These are phyloP conservation scores for Syngnathus floridae DNA, from an alignment of 2,113 vertebrate genomes.

Conservation along the genomic window DNA sequence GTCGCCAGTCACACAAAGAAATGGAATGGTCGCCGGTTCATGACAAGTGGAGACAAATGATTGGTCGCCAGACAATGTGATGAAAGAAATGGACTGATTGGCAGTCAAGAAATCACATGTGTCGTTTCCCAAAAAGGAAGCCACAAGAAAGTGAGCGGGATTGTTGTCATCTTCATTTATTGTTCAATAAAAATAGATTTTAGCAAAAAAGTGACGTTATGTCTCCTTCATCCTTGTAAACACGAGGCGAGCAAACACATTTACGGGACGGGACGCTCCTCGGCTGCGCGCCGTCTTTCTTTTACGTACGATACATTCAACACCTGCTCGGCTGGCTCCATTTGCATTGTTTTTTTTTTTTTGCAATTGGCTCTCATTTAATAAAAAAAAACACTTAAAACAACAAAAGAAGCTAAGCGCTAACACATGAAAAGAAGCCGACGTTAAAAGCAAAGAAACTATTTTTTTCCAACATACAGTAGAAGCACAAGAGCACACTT, in stretches of 20 bases:
- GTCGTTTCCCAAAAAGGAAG: neutral
- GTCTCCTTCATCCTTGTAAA: constrained; percentile 72
- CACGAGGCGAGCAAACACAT: constrained; percentile 20
- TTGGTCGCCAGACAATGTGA: neutral
- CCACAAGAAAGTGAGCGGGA: neutral
- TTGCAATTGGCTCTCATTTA: constrained; percentile 25
- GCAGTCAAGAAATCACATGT: neutral
- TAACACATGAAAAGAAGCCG: constrained; percentile 53
- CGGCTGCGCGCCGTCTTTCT: neutral
- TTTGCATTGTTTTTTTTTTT: neutral
- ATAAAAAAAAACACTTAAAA: constrained; percentile 6
- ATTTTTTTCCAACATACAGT: constrained; percentile 55
- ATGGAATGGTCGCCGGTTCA: too few relatives aligned
- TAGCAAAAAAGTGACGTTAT: constrained; percentile 69
- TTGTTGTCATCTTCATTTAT: constrained; percentile 68
- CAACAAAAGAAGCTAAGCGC: constrained; percentile 48
- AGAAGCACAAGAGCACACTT: constrained; percentile 66
- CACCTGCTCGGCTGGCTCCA: neutral
- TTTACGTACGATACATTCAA: neutral
- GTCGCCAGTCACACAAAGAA: too few relatives aligned
- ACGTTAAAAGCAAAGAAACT: constrained; percentile 44
- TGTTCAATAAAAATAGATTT: constrained; percentile 76
- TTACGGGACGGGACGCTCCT: neutral
- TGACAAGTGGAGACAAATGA: neutral
- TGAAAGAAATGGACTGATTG: neutral